Evolutionary conservation across 2,888 invertebrate species (phyloP), one percentile per base, ranked within the genome.

Genomic region (Drosophila lutescens): DNA sequence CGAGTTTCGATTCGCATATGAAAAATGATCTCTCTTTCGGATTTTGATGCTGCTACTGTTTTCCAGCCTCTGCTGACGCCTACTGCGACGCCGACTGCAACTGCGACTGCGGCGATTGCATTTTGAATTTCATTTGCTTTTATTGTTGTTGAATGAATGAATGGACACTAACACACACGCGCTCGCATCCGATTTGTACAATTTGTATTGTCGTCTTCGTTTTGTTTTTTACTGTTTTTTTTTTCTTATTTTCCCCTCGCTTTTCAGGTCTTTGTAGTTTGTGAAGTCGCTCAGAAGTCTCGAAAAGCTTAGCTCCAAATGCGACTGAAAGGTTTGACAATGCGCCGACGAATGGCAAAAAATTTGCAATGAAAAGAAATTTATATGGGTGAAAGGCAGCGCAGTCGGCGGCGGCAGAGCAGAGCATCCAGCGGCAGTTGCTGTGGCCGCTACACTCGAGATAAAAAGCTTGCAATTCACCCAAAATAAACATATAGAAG

Each of bases 311-410:
- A 36, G 73, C 50, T 72, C 54, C 51, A 56, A 51, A 30, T 70
- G 55, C 77, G 51, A 82, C 79, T 90, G 90, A 91, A 91, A 90
- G 90, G 90, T 91, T 90, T 90, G 88, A 87, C 73, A 77, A 73
- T 89, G 86, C 84, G 88, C 89, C 88, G 83, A 89, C 90, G 90
- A 92, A 92, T 92, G 92, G 92, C 89, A 90, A 89, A 90, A 91
- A 91, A 90, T 91, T 84, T 91, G 89, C 91, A 91, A 91, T 92
- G 91, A 90, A 90, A 91, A 89, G 88, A 89, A 90, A 91, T 92
- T 92, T 92, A 92, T 90, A 90, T 92, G 85, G 92, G 92, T 92
- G 91, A 92, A 92, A 92, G 91, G 91, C 91, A 90, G 90, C 84
- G 84, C 88, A 66, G 60, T 53, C 60, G 54, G 34, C 74, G 74